Conservation (phyloP, 2,888 invertebrate genomes). For the Trissonchulus latispiculum region DNA sequence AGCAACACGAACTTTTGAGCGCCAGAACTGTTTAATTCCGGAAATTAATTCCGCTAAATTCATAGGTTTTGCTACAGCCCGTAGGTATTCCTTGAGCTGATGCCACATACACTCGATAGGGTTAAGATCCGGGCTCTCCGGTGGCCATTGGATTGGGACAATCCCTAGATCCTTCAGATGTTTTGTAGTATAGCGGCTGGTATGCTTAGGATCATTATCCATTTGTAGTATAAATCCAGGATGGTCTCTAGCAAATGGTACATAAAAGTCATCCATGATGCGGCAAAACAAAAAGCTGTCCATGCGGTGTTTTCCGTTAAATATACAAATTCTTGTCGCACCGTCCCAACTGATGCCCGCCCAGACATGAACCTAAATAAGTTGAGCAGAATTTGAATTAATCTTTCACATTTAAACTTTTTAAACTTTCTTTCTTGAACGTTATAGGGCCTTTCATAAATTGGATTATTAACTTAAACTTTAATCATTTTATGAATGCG, state of each 20-base stretch:
- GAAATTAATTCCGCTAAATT: not conserved
- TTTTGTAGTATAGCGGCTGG: constrained; percentile 5
- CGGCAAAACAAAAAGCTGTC: not conserved
- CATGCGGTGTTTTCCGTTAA: not conserved
- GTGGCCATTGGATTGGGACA: not conserved
- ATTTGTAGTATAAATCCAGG: not conserved
- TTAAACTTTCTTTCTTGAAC: too few relatives aligned
- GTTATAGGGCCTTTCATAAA: too few relatives aligned
- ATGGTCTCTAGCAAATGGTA: not conserved
- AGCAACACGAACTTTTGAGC: not conserved
- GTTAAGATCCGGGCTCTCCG: too few relatives aligned
- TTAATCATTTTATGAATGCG: too few relatives aligned
- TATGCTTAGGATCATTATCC: too few relatives aligned
- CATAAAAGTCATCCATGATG: not conserved
- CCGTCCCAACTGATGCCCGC: constrained; percentile 7
- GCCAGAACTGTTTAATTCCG: not conserved
- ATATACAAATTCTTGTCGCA: constrained; percentile 2
- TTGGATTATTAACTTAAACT: too few relatives aligned
- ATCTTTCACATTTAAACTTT: too few relatives aligned
- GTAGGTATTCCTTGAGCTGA: constrained; percentile 12
- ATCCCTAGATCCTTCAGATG: not conserved
- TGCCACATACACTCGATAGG: not conserved
- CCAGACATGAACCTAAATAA: too few relatives aligned
- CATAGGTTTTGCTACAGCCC: not conserved
- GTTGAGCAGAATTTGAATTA: too few relatives aligned